phyloP scores from a whole-genome alignment of 2,113 vertebrate species.

The Bufo bufo region DNA sequence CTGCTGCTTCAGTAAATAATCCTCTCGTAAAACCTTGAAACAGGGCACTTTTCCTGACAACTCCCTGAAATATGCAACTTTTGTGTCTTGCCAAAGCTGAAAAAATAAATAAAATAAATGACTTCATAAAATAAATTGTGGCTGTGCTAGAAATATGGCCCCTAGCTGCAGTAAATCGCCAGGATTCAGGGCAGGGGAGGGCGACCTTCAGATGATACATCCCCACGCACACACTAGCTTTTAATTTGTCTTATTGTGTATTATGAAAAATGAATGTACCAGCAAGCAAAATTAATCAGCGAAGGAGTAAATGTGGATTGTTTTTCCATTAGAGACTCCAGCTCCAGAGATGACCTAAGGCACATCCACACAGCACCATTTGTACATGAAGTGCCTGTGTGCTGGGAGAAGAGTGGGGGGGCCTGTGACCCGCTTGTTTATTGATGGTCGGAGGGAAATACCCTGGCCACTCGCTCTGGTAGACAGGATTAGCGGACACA shows the following conservation, averaged over 20 bases:
- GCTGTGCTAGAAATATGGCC: constrained; percentile 43
- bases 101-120: constrained; percentile 50
- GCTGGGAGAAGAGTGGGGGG: not conserved
- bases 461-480: too few relatives aligned
- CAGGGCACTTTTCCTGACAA: constrained; percentile 50
- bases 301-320: constrained; percentile 42
- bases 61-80: constrained; percentile 56
- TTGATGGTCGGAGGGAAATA: not conserved
- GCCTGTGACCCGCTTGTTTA: not conserved
- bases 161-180: constrained; percentile 45
- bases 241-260: constrained; percentile 53
- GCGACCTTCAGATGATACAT: constrained; percentile 53
- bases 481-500: too few relatives aligned
- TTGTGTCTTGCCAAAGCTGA: constrained; percentile 52
- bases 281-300: constrained; percentile 33
- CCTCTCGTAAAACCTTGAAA: constrained; percentile 54
- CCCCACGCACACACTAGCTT: constrained; percentile 20
- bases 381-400: not conserved
- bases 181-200: constrained; percentile 34
- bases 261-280: constrained; percentile 45
- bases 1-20: constrained; percentile 56
- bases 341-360: not conserved
- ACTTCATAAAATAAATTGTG: constrained; percentile 55
- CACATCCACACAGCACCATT: not conserved
- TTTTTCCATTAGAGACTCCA: constrained; percentile 27